phyloP scores from a whole-genome alignment of 2,113 vertebrate genomes.

The Panthera leo region DNA sequence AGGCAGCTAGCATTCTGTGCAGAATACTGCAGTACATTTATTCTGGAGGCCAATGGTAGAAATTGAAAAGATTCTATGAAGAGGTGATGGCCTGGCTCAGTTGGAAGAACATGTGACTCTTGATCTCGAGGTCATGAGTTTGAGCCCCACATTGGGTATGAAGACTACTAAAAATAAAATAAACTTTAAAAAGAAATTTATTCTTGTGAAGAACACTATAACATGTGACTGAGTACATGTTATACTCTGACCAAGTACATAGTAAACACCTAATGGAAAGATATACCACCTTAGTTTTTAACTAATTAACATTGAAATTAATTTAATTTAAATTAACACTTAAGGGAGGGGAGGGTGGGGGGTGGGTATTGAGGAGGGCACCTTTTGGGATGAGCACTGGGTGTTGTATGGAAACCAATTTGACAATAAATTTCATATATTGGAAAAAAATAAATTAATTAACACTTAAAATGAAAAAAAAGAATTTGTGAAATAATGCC shows the following conservation, averaged over 20 bases:
- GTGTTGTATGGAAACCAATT: no score
- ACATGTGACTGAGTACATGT: no score
- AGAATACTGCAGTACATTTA: neutral
- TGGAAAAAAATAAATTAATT: neutral
- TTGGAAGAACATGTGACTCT: neutral
- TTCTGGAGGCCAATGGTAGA: neutral
- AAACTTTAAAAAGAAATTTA: neutral
- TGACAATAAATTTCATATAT: no score
- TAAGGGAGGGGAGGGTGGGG: neutral
- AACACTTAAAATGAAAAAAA: neutral
- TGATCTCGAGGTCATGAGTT: neutral
- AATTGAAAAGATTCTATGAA: neutral
- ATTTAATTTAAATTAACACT: neutral
- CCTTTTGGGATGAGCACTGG: no score
- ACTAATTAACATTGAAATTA: neutral
- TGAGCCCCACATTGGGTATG: neutral
- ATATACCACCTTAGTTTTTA: neutral
- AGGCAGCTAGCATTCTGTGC: neutral
- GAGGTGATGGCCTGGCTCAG: neutral
- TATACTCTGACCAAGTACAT: no score
- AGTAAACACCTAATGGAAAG: no score
- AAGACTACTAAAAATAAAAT: neutral
- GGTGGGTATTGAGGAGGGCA: no score
- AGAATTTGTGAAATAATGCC: conserved; percentile 1
- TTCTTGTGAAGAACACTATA: neutral